Conservation (phyloP, 1,140 invertebrate species). For the Lethocerus indicus region DNA sequence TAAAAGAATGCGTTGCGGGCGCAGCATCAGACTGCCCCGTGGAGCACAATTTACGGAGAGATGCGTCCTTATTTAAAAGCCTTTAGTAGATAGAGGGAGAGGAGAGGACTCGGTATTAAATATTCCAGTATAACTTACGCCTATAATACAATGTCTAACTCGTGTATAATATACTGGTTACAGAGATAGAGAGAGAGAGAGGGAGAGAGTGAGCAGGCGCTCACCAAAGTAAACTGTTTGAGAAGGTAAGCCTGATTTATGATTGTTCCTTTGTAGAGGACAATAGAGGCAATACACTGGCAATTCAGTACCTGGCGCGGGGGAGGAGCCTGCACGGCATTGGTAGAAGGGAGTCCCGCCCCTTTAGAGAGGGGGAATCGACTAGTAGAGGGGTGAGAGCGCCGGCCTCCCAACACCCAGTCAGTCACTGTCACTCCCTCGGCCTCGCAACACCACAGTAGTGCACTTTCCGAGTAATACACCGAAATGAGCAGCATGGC, state of each 20-base stretch:
- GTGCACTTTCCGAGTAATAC: background rate
- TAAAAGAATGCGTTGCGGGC: no score
- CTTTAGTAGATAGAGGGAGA: no score
- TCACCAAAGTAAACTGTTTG: background rate
- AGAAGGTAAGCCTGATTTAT: conserved; percentile 17
- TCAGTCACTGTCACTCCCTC: background rate
- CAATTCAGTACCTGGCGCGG: no score
- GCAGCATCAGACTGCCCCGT: no score
- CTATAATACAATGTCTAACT: no score
- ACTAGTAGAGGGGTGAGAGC: conserved; percentile 2
- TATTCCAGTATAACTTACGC: no score
- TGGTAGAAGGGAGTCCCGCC: conserved; percentile 14
- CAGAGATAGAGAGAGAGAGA: conserved; percentile 2
- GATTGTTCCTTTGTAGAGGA: conserved; percentile 16
- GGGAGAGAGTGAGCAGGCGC: background rate
- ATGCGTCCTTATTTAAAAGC: no score
- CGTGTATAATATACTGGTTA: conserved; percentile 11
- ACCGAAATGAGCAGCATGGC: conserved; percentile 2
- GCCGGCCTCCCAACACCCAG: background rate
- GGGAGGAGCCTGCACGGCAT: conserved; percentile 9
- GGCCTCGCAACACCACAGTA: conserved; percentile 1
- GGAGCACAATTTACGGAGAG: no score
- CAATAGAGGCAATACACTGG: conserved; percentile 10
- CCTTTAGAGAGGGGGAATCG: background rate
- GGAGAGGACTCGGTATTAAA: no score